Conservation (phyloP, 1,140 invertebrate genomes). For the Megathymus violae region DNA sequence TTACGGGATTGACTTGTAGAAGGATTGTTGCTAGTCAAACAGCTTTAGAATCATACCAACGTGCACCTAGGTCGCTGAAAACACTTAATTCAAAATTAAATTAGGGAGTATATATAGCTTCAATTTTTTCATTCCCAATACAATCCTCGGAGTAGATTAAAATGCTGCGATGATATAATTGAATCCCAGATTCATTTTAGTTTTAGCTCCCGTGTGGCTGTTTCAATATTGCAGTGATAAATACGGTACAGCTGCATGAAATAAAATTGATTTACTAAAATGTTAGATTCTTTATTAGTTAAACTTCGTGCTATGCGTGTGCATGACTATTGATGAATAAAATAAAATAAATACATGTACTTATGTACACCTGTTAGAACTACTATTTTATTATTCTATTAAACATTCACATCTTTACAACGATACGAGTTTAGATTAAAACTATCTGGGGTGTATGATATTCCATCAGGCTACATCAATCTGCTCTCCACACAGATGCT, state of each 20-base stretch:
- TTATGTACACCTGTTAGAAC: too few species aligned
- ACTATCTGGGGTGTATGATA: too few species aligned
- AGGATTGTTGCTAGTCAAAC: too few species aligned
- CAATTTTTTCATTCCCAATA: neutral
- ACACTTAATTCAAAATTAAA: neutral
- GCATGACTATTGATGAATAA: neutral
- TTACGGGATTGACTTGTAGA: too few species aligned
- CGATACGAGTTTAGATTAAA: too few species aligned
- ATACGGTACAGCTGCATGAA: constrained; percentile 2
- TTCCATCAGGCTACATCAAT: too few species aligned
- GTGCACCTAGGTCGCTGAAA: too few species aligned
- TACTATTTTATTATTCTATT: too few species aligned
- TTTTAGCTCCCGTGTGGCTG: constrained; percentile 14
- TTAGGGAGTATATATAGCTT: neutral
- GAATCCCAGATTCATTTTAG: constrained; percentile 12
- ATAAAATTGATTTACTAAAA: constrained; percentile 1
- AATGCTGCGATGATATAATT: constrained; percentile 8
- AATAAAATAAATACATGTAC: neutral
- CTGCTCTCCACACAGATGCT: too few species aligned
- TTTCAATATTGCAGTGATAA: constrained; percentile 10
- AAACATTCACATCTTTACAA: too few species aligned
- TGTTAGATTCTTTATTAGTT: neutral
- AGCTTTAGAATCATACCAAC: too few species aligned
- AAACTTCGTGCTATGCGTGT: too few species aligned
- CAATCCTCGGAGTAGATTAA: neutral